Conservation (phyloP, 2,888 invertebrate genomes). For the Anoplius nigerrimus region DNA sequence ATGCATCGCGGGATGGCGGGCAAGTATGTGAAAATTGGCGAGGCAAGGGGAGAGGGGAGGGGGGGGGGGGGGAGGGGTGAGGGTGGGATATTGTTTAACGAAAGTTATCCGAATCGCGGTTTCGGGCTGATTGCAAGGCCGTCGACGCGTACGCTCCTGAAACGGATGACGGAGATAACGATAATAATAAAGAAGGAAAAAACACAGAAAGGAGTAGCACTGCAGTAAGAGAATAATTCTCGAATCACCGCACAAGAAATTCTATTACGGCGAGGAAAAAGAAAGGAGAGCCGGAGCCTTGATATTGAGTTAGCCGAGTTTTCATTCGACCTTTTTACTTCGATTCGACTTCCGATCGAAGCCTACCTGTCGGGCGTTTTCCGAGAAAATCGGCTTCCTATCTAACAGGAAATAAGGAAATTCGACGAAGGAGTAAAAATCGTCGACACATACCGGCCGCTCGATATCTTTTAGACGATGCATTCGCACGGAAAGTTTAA, state of each 20-base stretch:
- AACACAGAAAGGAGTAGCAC: conserved; percentile 31
- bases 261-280: conserved; percentile 65
- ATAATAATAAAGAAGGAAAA: conserved; percentile 21
- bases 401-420: conserved; percentile 48
- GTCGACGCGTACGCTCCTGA: background rate
- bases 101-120: too few relatives aligned
- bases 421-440: conserved; percentile 38
- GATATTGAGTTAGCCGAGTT: conserved; percentile 71
- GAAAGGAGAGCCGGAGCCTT: conserved; percentile 61
- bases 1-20: too few relatives aligned
- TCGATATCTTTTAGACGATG: background rate
- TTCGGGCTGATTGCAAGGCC: too few relatives aligned
- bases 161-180: conserved; percentile 18
- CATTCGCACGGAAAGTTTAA: too few relatives aligned
- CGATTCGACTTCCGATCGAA: conserved; percentile 63
- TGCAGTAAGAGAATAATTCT: conserved; percentile 66
- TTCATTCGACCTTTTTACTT: conserved; percentile 69
- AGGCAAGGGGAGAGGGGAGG: too few relatives aligned
- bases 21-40: too few relatives aligned
- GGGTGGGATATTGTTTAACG: too few relatives aligned
- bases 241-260: conserved; percentile 72
- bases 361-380: conserved; percentile 51
- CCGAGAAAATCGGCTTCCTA: conserved; percentile 52
- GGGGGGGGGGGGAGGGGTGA: too few relatives aligned
- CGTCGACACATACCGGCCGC: conserved; percentile 7